Evolutionary conservation across 2,888 invertebrate genomes (phyloP).

Genomic region (Oligia strigilis): DNA sequence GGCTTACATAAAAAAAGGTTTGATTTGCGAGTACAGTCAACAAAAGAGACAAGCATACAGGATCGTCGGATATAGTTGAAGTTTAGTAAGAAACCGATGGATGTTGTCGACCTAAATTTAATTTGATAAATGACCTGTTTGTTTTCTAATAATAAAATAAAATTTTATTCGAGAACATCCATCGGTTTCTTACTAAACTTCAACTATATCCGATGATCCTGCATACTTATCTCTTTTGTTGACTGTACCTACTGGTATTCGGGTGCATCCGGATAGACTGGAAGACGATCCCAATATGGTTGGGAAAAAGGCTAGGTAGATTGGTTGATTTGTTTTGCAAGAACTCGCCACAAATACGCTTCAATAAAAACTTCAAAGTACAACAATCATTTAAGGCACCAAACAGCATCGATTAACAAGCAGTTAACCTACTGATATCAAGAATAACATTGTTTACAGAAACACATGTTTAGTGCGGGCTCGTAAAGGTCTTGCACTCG

Average conservation of each 20-base stretch:
- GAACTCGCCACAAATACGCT: neutral
- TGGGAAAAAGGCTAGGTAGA: neutral
- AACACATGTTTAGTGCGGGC: slow-evolving; percentile 57
- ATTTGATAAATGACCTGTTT: too few relatives aligned
- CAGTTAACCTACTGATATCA: slow-evolving; percentile 60
- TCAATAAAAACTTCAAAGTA: slow-evolving; percentile 49
- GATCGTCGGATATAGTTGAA: too few relatives aligned
- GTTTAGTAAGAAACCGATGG: too few relatives aligned
- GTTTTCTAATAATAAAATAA: too few relatives aligned
- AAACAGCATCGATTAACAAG: slow-evolving; percentile 56
- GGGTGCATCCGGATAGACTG: neutral
- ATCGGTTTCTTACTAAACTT: too few relatives aligned
- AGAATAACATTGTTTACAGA: slow-evolving; percentile 63
- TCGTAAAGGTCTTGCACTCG: slow-evolving; percentile 68
- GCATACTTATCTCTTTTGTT: too few relatives aligned
- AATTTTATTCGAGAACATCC: too few relatives aligned
- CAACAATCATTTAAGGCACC: slow-evolving; percentile 27
- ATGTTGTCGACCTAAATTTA: too few relatives aligned
- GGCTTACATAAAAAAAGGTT: neutral
- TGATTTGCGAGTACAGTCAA: neutral
- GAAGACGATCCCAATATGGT: neutral
- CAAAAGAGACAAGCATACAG: too few relatives aligned
- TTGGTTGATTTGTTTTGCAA: neutral
- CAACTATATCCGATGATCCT: too few relatives aligned
- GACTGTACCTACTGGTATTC: neutral